Evolutionary conservation across 2,113 vertebrate genomes (phyloP).

Genomic region (Trogon surrucura): DNA sequence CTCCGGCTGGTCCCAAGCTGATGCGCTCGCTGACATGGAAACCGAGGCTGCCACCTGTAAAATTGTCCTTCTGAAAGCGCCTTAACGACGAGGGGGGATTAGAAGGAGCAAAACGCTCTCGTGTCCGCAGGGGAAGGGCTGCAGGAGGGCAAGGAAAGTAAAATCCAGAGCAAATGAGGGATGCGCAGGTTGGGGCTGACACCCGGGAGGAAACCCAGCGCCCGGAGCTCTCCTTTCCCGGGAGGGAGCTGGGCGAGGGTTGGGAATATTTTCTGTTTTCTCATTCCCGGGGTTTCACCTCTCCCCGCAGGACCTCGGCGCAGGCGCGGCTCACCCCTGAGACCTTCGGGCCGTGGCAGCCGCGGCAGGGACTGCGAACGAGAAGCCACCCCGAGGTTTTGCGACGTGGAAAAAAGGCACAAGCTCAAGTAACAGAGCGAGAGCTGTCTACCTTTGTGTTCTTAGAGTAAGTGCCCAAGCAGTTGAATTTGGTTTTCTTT

Average conservation of each 20-base stretch:
- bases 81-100: background rate
- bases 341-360: fast-evolving
- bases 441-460: fast-evolving
- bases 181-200: background rate
- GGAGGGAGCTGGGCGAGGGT: background rate
- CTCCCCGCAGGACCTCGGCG: fast-evolving
- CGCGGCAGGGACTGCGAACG: background rate
- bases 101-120: background rate
- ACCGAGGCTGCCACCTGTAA: background rate
- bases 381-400: background rate
- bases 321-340: background rate
- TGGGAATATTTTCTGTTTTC: background rate
- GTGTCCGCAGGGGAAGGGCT: background rate
- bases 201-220: background rate
- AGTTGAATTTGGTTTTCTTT: too few relatives aligned
- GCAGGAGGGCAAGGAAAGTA: background rate
- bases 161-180: background rate
- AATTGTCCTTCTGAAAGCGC: background rate
- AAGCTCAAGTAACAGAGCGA: fast-evolving
- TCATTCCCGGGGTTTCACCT: background rate
- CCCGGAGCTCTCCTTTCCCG: background rate
- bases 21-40: background rate
- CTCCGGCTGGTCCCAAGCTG: background rate
- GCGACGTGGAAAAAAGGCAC: background rate
- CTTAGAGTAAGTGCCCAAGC: background rate